A percentile compares a stretch with the other conserved stretches of the same genome.
Evolutionary conservation across 2,113 vertebrate species (phyloP).

Genomic region (Myanophis thanlyinensis): DNA sequence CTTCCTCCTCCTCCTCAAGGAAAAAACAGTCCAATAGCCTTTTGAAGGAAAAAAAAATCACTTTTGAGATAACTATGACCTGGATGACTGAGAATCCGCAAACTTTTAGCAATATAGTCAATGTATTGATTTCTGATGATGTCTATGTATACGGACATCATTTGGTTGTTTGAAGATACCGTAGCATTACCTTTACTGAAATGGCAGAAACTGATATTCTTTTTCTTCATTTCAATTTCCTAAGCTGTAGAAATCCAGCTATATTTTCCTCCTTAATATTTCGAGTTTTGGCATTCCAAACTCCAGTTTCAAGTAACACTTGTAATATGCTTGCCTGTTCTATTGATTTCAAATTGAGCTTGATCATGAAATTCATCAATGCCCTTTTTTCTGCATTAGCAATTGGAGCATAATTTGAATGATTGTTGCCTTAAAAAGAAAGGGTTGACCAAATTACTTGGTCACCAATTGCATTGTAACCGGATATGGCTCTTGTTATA

Average conservation of each 20-base stretch:
- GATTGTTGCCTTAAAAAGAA: neutral
- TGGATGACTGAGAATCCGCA: too few relatives aligned
- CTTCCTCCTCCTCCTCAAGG: neutral
- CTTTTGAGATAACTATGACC: too few relatives aligned
- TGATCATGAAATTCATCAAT: neutral
- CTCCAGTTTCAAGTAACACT: neutral
- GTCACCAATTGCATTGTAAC: neutral
- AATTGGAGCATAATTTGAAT: neutral
- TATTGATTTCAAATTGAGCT: neutral
- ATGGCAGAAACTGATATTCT: neutral
- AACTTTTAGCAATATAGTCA: neutral
- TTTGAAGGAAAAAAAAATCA: neutral
- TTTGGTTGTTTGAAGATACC: neutral
- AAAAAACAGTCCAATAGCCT: neutral
- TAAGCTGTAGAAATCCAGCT: neutral
- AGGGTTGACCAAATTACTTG: neutral
- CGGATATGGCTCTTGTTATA: neutral
- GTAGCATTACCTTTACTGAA: neutral
- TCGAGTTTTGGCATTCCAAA: neutral
- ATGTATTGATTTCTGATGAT: neutral
- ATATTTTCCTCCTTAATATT: neutral
- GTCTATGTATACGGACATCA: neutral
- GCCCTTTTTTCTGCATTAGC: neutral
- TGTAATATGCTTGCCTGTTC: neutral
- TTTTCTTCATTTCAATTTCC: neutral